Percentiles rank a stretch among this genome's conserved stretches.
phyloP scores from a whole-genome alignment of 37 sponge, comb jelly and placozoan species.

The Mnemiopsis leidyi region DNA sequence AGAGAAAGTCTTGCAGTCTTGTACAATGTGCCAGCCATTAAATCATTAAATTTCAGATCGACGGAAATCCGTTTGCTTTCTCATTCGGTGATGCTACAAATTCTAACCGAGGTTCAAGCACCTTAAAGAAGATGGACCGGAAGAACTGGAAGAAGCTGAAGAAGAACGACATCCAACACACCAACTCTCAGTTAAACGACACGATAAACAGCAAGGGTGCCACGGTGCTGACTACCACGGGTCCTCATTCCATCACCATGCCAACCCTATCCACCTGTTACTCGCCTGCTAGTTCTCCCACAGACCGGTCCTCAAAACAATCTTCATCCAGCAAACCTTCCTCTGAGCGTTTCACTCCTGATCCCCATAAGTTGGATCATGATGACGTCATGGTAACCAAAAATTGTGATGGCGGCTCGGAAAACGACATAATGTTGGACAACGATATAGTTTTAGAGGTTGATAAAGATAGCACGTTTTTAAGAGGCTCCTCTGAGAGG shows the following conservation, averaged over 20 bases:
- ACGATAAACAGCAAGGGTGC: background rate
- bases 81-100: background rate
- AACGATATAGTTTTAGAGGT: background rate
- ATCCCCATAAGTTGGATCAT: no score
- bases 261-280: background rate
- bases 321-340: background rate
- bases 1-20: no score
- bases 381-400: background rate
- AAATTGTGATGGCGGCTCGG: background rate
- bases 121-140: background rate
- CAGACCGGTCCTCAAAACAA: background rate
- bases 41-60: no score
- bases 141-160: slow-evolving; percentile 65
- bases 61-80: slow-evolving; percentile 62
- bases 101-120: background rate
- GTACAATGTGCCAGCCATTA: no score
- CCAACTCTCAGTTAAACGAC: background rate
- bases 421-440: background rate
- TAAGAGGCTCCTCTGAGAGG: background rate
- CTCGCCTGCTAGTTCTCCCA: background rate
- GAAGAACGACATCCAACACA: slow-evolving; percentile 62
- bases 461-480: background rate
- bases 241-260: background rate
- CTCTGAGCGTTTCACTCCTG: no score
- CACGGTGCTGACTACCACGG: background rate